These are phyloP conservation scores for Petromus typicus DNA, from an alignment of 2,113 vertebrate genomes.

Conservation along the genomic window DNA sequence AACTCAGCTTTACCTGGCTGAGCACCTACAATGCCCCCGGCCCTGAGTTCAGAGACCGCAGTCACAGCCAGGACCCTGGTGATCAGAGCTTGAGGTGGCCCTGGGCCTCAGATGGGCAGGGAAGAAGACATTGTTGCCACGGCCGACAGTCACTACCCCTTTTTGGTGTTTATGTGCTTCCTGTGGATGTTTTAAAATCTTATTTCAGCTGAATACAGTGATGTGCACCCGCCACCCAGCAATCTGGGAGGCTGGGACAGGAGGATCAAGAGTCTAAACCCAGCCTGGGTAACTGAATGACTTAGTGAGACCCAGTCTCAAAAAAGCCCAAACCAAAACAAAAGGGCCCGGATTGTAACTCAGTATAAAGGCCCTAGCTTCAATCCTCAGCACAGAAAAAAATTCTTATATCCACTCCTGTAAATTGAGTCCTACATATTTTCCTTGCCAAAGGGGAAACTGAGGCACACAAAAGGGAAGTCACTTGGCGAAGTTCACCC, in stretches of 20 bases:
- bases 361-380: background rate
- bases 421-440: background rate
- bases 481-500: background rate
- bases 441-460: background rate
- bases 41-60: accelerated
- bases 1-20: background rate
- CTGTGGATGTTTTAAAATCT: background rate
- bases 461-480: constrained; percentile 21
- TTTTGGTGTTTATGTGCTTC: background rate
- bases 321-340: background rate
- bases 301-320: background rate
- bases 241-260: background rate
- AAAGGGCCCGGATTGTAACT: background rate
- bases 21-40: background rate
- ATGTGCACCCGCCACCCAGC: background rate
- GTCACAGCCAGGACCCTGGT: background rate
- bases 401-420: background rate
- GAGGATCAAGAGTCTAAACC: background rate
- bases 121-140: accelerated
- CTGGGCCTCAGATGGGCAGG: accelerated
- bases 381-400: background rate
- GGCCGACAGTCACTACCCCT: background rate
- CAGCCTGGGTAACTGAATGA: background rate
- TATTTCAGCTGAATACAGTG: background rate
- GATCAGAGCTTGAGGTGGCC: background rate